A percentile compares a stretch with the other conserved stretches of the same genome.
Conservation (phyloP, 2,113 vertebrate genomes). For the Gnathonemus longibarbis region DNA sequence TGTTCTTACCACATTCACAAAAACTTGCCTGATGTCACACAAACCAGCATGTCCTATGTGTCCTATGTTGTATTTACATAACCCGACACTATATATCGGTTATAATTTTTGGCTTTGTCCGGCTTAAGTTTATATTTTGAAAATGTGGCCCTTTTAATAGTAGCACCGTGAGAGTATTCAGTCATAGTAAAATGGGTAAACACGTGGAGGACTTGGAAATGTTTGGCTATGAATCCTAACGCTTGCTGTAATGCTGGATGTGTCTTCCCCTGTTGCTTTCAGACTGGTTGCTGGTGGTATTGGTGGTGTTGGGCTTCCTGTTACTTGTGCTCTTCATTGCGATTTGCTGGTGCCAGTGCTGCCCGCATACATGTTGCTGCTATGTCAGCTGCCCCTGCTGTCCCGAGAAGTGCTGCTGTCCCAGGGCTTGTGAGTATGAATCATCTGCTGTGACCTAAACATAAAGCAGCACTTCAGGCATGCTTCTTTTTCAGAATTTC, state of each 20-base stretch:
- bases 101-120: background rate
- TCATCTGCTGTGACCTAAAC: background rate
- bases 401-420: slow-evolving; percentile 81
- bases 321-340: slow-evolving; percentile 70
- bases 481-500: background rate
- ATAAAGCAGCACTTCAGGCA: background rate
- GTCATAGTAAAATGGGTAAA: background rate
- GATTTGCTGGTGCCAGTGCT: slow-evolving; percentile 91
- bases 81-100: background rate
- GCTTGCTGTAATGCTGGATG: background rate
- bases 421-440: slow-evolving; percentile 68
- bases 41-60: background rate
- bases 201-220: background rate
- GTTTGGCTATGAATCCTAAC: background rate
- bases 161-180: background rate
- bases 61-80: background rate
- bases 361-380: slow-evolving; percentile 86
- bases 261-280: slow-evolving; percentile 16
- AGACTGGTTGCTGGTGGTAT: slow-evolving; percentile 81
- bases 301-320: slow-evolving; percentile 69
- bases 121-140: background rate
- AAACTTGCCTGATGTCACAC: background rate
- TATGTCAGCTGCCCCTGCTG: slow-evolving; percentile 85
- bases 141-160: background rate
- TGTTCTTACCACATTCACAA: background rate